Percentiles rank a stretch among this genome's conserved stretches.
phyloP scores from a whole-genome alignment of 2,113 vertebrate species.

The Danionella cerebrum region DNA sequence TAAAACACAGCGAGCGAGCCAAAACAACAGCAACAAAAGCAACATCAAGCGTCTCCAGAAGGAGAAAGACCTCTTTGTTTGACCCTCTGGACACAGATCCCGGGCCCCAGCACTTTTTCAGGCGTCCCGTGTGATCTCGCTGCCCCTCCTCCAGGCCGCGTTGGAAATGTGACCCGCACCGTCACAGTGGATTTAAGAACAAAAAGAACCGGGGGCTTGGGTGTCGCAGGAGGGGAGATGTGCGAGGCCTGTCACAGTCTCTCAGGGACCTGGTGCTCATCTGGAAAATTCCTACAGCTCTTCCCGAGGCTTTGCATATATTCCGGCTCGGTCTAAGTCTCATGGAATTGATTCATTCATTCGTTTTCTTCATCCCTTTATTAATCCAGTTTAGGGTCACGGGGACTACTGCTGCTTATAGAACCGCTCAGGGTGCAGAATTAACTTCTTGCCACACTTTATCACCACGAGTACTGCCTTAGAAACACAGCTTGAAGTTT shows the following conservation, averaged over 20 bases:
- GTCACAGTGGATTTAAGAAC: conserved; percentile 66
- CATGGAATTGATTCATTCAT: too few species aligned
- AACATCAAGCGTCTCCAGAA: neutral
- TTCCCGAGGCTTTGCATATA: conserved; percentile 59
- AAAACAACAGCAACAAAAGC: conserved; percentile 2
- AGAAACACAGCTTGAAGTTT: too few species aligned
- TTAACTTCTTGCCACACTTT: neutral
- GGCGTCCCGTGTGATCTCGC: conserved; percentile 16
- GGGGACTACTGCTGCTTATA: too few species aligned
- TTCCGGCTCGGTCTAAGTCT: conserved; percentile 46
- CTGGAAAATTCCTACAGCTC: conserved; percentile 52
- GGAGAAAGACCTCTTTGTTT: conserved; percentile 28
- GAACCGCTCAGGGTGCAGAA: neutral
- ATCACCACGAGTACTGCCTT: too few species aligned
- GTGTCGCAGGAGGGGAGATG: conserved; percentile 56
- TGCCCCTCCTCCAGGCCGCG: conserved; percentile 39
- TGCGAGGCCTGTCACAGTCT: conserved; percentile 65
- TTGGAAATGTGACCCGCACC: conserved; percentile 49
- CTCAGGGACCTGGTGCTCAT: conserved; percentile 45
- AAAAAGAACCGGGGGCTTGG: conserved; percentile 67
- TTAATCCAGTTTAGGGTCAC: too few species aligned
- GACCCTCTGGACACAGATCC: conserved; percentile 7
- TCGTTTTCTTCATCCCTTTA: too few species aligned
- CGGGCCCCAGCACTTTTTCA: conserved; percentile 3
- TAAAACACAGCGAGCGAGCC: neutral